Evolutionary conservation across 2,888 invertebrate species (phyloP).

Genomic region (Drosophila setosimentum): DNA sequence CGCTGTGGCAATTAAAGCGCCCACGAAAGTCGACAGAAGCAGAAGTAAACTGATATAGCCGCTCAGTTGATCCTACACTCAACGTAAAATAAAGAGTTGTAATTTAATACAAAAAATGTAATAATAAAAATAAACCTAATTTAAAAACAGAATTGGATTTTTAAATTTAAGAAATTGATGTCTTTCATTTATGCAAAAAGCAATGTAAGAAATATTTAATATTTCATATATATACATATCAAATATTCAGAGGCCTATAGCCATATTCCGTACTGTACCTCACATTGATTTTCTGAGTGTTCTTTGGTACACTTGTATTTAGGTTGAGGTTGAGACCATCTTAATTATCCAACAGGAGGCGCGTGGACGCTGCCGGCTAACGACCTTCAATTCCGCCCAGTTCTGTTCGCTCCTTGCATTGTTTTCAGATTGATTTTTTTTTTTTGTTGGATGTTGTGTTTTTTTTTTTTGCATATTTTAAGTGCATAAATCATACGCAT

Average conservation of each 20-base stretch:
- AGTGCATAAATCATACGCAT: slow-evolving; percentile 62
- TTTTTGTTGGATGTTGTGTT: background rate
- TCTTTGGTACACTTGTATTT: slow-evolving; percentile 4
- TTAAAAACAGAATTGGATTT: background rate
- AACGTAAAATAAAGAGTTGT: background rate
- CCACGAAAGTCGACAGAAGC: slow-evolving; percentile 48
- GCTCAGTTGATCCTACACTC: slow-evolving; percentile 23
- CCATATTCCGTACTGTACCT: no score
- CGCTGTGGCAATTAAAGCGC: slow-evolving; percentile 61
- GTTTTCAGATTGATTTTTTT: slow-evolving; percentile 14
- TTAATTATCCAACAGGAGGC: slow-evolving; percentile 61
- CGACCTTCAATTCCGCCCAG: slow-evolving; percentile 44
- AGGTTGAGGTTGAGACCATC: slow-evolving; percentile 46
- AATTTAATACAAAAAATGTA: background rate
- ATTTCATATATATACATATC: background rate
- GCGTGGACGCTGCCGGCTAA: slow-evolving; percentile 53
- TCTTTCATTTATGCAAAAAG: background rate
- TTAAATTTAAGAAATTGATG: background rate
- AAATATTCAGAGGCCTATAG: background rate
- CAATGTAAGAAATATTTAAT: background rate
- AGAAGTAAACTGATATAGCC: slow-evolving; percentile 48
- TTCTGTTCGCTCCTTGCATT: slow-evolving; percentile 6
- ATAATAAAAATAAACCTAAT: background rate
- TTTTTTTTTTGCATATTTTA: slow-evolving; percentile 9
- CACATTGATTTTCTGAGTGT: background rate